These are phyloP conservation scores for Pantala flavescens DNA, from an alignment of 1,140 invertebrate genomes.

Conservation along the genomic window DNA sequence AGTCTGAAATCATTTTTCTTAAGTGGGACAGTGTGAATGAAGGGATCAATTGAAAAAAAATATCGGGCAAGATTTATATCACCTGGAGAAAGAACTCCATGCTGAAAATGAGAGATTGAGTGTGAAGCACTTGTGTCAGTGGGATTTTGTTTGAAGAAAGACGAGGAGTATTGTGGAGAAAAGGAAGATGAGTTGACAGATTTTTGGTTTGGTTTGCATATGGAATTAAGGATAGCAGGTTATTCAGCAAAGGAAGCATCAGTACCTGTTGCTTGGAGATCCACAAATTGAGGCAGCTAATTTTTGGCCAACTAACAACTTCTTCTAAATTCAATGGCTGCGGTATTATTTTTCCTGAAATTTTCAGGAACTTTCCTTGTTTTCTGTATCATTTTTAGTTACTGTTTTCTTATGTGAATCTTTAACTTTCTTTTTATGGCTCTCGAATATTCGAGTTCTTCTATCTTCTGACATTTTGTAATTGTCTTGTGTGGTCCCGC, in stretches of 20 bases:
- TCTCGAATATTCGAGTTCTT: not conserved
- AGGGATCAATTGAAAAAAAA: slow-evolving; percentile 12
- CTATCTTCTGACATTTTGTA: not conserved
- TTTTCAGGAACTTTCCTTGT: not conserved
- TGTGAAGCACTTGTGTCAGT: slow-evolving; percentile 2
- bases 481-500: not conserved
- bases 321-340: not conserved
- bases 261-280: slow-evolving; percentile 16
- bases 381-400: not conserved
- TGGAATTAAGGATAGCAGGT: not conserved
- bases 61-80: not conserved
- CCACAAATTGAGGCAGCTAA: not conserved
- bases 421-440: not conserved
- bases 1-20: not conserved
- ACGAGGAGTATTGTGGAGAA: not conserved
- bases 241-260: not conserved
- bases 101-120: not conserved
- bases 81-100: slow-evolving; percentile 2
- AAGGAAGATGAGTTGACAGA: slow-evolving; percentile 12
- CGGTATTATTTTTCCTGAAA: not conserved
- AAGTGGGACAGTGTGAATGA: not conserved
- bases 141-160: not conserved
- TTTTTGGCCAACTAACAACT: not conserved
- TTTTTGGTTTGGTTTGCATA: not conserved
- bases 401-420: not conserved